These are phyloP conservation scores for Stegodyphus mimosarum DNA, from an alignment of 1,140 invertebrate species.

Conservation along the genomic window DNA sequence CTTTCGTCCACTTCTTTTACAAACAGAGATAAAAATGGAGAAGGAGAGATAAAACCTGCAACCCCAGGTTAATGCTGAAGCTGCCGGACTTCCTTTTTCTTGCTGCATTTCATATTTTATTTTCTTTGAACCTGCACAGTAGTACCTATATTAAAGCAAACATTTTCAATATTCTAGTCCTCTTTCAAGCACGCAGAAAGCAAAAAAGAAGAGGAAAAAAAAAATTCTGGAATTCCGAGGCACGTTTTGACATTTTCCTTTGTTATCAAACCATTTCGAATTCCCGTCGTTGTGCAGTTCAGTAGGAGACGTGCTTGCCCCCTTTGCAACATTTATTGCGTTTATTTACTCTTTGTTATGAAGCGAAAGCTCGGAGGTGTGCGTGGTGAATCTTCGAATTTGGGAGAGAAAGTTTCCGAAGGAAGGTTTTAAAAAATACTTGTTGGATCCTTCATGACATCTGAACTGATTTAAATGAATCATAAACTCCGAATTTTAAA, in stretches of 20 bases:
- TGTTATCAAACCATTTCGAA: conserved; percentile 45
- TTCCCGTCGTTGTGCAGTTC: conserved; percentile 14
- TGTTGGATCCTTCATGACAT: too few relatives aligned
- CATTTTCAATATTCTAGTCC: conserved; percentile 35
- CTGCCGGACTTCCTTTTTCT: neutral
- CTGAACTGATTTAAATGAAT: too few relatives aligned
- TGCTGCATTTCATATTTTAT: neutral
- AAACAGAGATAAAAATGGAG: too few relatives aligned
- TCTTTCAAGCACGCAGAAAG: neutral
- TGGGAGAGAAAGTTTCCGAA: too few relatives aligned
- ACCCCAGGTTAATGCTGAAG: neutral
- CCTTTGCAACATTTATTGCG: conserved; percentile 25
- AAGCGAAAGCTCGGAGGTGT: neutral
- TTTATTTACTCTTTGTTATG: conserved; percentile 39
- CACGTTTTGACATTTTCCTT: conserved; percentile 51
- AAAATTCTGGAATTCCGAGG: conserved; percentile 6
- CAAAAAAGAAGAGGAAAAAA: too few relatives aligned
- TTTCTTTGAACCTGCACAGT: neutral
- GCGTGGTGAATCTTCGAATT: too few relatives aligned
- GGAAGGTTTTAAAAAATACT: too few relatives aligned
- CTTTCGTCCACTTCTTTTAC: too few relatives aligned
- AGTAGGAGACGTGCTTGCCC: neutral
- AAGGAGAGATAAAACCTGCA: too few relatives aligned
- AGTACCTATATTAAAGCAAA: conserved; percentile 14
- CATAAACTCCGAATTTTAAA: too few relatives aligned